Evolutionary conservation across 1,140 invertebrate genomes (phyloP).

Genomic region (Drosophila arawakana): DNA sequence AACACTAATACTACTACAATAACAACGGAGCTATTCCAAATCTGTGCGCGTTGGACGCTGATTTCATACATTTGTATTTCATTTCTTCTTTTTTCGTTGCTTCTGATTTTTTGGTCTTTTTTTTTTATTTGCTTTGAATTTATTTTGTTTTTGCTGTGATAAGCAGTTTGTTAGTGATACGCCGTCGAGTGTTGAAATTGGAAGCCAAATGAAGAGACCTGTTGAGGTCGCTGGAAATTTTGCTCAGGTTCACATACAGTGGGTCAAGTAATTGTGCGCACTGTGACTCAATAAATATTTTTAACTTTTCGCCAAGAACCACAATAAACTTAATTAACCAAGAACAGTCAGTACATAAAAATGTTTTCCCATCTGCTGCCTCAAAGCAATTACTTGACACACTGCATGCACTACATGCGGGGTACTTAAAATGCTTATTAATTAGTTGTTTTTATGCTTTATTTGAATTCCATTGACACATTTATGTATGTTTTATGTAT

Average conservation of each 20-base stretch:
- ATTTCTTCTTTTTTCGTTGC: slow-evolving; percentile 14
- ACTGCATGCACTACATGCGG: not conserved
- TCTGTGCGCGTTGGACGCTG: slow-evolving; percentile 51
- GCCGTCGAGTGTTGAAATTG: slow-evolving; percentile 24
- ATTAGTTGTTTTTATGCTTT: slow-evolving; percentile 63
- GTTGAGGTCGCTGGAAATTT: slow-evolving; percentile 40
- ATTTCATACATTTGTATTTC: slow-evolving; percentile 46
- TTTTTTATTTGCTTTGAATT: no score
- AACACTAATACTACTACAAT: slow-evolving; percentile 7
- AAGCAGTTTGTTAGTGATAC: slow-evolving; percentile 43
- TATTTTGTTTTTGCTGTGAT: slow-evolving; percentile 59
- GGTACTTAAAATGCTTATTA: slow-evolving; percentile 11
- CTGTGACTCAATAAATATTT: not conserved
- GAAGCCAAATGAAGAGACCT: slow-evolving; percentile 39
- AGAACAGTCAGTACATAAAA: not conserved
- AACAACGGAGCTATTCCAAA: slow-evolving; percentile 6
- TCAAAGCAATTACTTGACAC: no score
- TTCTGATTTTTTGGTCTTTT: no score
- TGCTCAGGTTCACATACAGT: slow-evolving; percentile 10
- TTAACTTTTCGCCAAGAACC: no score
- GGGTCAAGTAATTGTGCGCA: not conserved
- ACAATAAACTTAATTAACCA: not conserved
- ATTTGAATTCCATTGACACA: slow-evolving; percentile 81
- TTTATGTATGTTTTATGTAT: slow-evolving; percentile 64
- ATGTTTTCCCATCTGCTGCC: not conserved